Evolutionary conservation across 2,797 vertebrate genomes (phyloP), one percentile per base, ranked within the genome.

Genomic region (Pteropus rufus): DNA sequence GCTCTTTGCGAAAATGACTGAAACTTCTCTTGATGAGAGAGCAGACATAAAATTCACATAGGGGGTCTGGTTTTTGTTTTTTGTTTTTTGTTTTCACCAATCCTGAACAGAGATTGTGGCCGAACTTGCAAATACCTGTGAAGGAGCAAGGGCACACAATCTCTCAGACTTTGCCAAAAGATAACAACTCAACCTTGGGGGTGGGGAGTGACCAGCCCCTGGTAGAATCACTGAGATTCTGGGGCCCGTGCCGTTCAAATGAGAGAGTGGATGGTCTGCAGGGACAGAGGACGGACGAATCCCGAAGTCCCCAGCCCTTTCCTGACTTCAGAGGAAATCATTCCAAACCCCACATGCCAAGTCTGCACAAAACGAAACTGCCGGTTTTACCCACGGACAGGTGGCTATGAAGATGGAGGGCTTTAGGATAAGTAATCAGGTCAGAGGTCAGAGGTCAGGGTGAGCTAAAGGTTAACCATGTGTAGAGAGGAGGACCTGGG

Each of bases 121-220:
- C 56, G 46, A 83, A 79, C 76, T 41, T 49, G 26, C 49, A 60
- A 73, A 81, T 16, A 64, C 62, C n/a, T 64, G 49, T 2, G 29
- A 88, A 56, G 3, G 3, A 36, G 31, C 19, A 11, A 24, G 72
- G 0, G 1, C 26, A 54, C 60, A 23, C 58, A 1, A 1, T 3
- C 34, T 41, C 72, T 26, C 12, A n/a, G 24, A 21, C n/a, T 60
- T 21, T 75, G 67, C 46, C 49, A 19, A 1, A 36, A 62, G 75
- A 60, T 21, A 31, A 8, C 1, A 14, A n/a, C 29, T 56, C 60
- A 0, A 4, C 29, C 36, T 1, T 0, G 1, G 12, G 31, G 6
- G 16, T 2, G n/a, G 15, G 14, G 14, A 3, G 5, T 24, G 6
- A 36, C 10, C 18, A 11, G 62, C 11, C 44, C 70, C 49, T 23